phyloP scores from a whole-genome alignment of 2,888 invertebrate genomes.

The Drosophila bunnanda region DNA sequence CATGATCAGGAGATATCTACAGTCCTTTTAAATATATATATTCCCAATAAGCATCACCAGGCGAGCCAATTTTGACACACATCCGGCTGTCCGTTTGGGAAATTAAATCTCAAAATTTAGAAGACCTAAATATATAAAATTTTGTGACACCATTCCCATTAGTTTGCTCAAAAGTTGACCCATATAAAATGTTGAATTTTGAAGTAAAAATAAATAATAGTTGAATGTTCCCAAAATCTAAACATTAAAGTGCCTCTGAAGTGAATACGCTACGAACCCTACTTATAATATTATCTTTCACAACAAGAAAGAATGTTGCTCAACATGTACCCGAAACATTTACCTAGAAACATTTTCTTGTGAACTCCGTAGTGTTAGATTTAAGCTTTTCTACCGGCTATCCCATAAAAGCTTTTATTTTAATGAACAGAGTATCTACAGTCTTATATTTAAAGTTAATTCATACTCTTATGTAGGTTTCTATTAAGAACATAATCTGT shows the following conservation, averaged over 20 bases:
- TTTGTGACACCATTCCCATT: background rate
- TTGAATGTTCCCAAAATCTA: background rate
- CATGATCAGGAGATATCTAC: background rate
- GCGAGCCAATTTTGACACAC: background rate
- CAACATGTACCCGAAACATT: background rate
- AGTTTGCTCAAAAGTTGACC: background rate
- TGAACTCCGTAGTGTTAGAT: too few relatives aligned
- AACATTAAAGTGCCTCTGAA: background rate
- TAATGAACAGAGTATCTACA: background rate
- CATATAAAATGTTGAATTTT: background rate
- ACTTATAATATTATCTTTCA: background rate
- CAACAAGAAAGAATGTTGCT: background rate
- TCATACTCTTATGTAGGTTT: background rate
- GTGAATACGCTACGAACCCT: background rate
- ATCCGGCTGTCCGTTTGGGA: too few relatives aligned
- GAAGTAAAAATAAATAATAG: background rate
- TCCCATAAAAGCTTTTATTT: background rate
- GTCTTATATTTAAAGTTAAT: too few relatives aligned
- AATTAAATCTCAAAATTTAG: background rate
- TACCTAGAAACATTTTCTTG: background rate
- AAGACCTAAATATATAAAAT: background rate
- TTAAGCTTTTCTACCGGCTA: too few relatives aligned
- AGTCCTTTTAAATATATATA: background rate
- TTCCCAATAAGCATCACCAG: background rate
- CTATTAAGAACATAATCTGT: conserved; percentile 7